phyloP scores from a whole-genome alignment of 2,797 vertebrate genomes.

The Gambusia yucatana region DNA sequence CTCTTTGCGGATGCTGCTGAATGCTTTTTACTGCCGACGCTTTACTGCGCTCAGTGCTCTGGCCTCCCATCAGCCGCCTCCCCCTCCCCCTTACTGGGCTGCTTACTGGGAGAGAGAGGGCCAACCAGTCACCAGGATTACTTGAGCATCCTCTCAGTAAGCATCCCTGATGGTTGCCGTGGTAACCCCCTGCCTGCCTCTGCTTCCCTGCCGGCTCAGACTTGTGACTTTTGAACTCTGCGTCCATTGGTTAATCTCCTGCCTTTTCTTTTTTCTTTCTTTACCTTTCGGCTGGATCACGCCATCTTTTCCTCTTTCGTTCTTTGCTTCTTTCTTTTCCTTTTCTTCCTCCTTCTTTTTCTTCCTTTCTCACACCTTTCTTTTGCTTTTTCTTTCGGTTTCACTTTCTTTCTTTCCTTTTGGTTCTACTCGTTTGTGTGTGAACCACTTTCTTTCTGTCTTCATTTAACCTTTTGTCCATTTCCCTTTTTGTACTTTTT shows the following conservation, averaged over 20 bases:
- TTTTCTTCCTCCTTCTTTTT: neutral
- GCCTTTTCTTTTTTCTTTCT: constrained; percentile 88
- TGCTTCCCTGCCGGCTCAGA: constrained; percentile 21
- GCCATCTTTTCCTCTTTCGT: neutral
- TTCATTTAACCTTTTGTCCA: neutral
- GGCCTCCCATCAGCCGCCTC: constrained; percentile 41
- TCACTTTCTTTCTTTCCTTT: neutral
- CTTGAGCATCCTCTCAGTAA: constrained; percentile 58
- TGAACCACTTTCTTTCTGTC: neutral
- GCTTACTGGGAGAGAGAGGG: constrained; percentile 48
- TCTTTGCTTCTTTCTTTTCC: neutral
- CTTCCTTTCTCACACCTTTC: neutral
- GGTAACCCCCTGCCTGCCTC: constrained; percentile 39
- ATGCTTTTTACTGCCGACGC: constrained; percentile 8
- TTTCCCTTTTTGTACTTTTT: neutral
- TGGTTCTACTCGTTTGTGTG: neutral
- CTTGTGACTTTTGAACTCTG: constrained; percentile 73
- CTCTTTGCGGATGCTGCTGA: constrained; percentile 30
- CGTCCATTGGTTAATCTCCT: constrained; percentile 85
- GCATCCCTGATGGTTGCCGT: constrained; percentile 42
- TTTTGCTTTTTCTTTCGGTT: neutral
- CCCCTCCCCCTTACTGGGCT: constrained; percentile 12
- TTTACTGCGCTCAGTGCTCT: constrained; percentile 22
- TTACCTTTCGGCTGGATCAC: constrained; percentile 73
- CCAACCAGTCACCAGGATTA: neutral